Conservation (phyloP, 2,113 vertebrate genomes). For the Scortum barcoo region DNA sequence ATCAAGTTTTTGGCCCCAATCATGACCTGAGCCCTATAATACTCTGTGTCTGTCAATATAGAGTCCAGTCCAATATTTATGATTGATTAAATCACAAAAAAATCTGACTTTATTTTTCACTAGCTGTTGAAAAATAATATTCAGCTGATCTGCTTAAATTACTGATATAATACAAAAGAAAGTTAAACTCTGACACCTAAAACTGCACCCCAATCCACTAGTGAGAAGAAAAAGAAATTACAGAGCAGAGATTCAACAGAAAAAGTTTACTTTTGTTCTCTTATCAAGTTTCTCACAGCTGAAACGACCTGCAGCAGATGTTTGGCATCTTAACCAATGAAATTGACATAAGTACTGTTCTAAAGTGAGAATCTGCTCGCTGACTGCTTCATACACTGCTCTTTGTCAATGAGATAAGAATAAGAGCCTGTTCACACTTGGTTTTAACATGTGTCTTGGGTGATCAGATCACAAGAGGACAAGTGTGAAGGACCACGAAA, state of each 20-base stretch:
- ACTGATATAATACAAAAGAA: not conserved
- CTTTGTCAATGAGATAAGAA: not conserved
- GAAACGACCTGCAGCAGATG: too few relatives aligned
- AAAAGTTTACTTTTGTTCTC: not conserved
- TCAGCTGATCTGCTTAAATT: not conserved
- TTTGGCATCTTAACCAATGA: not conserved
- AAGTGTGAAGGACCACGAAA: too few relatives aligned
- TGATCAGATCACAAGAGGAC: too few relatives aligned
- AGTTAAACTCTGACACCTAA: not conserved
- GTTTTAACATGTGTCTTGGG: too few relatives aligned
- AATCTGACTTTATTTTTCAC: not conserved
- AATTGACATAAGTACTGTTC: not conserved
- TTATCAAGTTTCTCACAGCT: not conserved
- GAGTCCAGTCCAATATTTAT: too few relatives aligned
- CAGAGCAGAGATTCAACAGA: not conserved
- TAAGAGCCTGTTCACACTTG: not conserved
- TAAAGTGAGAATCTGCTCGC: not conserved
- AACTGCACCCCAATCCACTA: not conserved
- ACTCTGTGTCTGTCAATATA: too few relatives aligned
- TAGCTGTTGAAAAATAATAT: too few relatives aligned
- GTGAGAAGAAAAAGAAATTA: not conserved
- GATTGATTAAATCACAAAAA: not conserved
- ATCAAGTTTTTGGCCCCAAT: not conserved
- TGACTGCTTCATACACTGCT: not conserved
- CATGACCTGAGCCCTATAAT: too few relatives aligned